Percentiles rank a stretch among this genome's conserved stretches.
Evolutionary conservation across 2,888 invertebrate species (phyloP).

Genomic region (Tuta absoluta): DNA sequence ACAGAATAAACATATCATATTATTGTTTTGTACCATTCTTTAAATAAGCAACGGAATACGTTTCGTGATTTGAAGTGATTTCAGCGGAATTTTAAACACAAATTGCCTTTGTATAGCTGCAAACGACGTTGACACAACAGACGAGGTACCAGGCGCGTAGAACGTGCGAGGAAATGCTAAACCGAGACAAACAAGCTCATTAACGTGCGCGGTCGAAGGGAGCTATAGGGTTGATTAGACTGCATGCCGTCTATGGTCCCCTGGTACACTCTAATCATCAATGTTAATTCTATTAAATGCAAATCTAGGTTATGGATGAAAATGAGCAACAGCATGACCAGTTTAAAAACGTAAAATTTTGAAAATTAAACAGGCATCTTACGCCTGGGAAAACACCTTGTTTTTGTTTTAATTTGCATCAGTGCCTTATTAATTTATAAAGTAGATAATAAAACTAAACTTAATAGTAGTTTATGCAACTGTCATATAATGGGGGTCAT

Average conservation of each 20-base stretch:
- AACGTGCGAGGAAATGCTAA: constrained; percentile 57
- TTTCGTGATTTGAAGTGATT: neutral
- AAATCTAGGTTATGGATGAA: neutral
- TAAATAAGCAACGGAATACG: neutral
- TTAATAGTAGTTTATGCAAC: too few relatives aligned
- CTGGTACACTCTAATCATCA: constrained; percentile 34
- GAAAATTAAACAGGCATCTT: neutral
- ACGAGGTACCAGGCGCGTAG: constrained; percentile 44
- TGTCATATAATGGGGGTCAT: too few relatives aligned
- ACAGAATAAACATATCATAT: too few relatives aligned
- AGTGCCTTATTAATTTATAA: neutral
- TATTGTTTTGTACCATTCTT: neutral
- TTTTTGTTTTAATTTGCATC: neutral
- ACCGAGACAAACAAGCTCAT: constrained; percentile 62
- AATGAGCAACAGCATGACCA: neutral
- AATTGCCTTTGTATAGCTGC: constrained; percentile 11
- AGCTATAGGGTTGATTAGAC: constrained; percentile 14
- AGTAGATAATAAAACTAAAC: too few relatives aligned
- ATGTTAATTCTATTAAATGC: constrained; percentile 30
- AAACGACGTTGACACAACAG: constrained; percentile 19
- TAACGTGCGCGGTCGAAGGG: constrained; percentile 53
- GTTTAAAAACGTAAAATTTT: neutral
- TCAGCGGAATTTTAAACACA: neutral
- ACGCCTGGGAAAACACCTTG: neutral
- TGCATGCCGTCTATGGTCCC: constrained; percentile 34